A percentile compares a stretch with the other conserved stretches of the same genome.
Conservation (phyloP, 2,113 vertebrate species). For the Menura novaehollandiae region DNA sequence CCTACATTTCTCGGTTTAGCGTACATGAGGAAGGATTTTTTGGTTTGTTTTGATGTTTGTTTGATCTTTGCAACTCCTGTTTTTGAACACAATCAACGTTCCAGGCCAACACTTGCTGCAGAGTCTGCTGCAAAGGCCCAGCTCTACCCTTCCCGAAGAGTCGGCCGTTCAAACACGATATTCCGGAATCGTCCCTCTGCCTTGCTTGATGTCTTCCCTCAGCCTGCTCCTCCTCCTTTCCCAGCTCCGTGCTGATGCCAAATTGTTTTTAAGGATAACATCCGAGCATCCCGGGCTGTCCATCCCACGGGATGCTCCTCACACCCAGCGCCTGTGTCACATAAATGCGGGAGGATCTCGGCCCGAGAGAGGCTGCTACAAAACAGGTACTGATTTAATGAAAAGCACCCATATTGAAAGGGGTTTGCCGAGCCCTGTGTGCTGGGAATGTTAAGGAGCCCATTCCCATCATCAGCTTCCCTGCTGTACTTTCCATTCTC, state of each 20-base stretch:
- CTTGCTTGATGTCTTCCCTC: background rate
- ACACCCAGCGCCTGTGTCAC: background rate
- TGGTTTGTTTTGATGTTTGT: background rate
- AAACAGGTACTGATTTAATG: constrained; percentile 36
- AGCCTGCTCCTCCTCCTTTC: background rate
- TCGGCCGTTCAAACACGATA: background rate
- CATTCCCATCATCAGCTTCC: constrained; percentile 11
- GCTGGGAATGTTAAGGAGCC: constrained; percentile 55
- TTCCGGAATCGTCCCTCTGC: background rate
- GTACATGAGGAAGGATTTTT: background rate
- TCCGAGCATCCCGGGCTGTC: background rate
- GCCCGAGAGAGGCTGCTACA: background rate
- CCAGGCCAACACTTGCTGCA: background rate
- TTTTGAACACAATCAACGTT: background rate
- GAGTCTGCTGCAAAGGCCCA: background rate
- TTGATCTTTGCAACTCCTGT: background rate
- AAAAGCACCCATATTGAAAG: constrained; percentile 16
- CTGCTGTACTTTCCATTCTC: background rate
- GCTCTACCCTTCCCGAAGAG: background rate
- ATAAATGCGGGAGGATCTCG: constrained; percentile 2
- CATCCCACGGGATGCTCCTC: background rate
- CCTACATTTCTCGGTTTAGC: background rate
- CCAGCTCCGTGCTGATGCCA: background rate
- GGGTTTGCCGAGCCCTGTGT: constrained; percentile 35
- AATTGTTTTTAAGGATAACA: background rate